Evolutionary conservation across 2,888 invertebrate genomes (phyloP).

Genomic region (Synanthedon andrenaeformis): DNA sequence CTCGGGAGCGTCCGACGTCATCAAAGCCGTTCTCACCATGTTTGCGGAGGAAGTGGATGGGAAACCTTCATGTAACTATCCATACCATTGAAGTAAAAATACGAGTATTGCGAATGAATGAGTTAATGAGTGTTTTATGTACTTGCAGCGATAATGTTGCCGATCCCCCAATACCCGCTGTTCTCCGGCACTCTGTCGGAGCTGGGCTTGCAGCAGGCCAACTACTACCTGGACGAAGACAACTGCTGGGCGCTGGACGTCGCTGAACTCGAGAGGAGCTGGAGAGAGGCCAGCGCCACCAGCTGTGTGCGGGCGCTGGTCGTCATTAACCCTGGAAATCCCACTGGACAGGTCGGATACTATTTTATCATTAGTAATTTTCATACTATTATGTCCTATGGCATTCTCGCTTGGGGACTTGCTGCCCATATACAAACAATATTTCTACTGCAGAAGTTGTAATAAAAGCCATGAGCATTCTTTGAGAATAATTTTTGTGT

Average conservation of each 20-base stretch:
- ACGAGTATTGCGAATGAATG: too few relatives aligned
- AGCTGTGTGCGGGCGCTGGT: slow-evolving; percentile 86
- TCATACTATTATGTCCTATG: neutral
- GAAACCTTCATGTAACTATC: slow-evolving; percentile 60
- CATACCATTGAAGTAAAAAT: neutral
- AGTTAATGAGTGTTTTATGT: too few relatives aligned
- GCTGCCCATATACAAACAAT: neutral
- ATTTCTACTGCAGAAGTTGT: neutral
- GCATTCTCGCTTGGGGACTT: neutral
- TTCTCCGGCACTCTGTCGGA: slow-evolving; percentile 95
- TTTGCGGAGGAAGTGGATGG: slow-evolving; percentile 66
- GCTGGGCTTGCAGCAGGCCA: slow-evolving; percentile 83
- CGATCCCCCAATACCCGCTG: slow-evolving; percentile 97
- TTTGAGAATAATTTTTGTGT: too few relatives aligned
- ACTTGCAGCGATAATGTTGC: slow-evolving; percentile 86
- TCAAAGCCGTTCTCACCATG: slow-evolving; percentile 84
- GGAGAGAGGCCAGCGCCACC: slow-evolving; percentile 69
- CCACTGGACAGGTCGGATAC: slow-evolving; percentile 83
- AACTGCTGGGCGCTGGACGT: slow-evolving; percentile 86
- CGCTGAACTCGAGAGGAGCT: slow-evolving; percentile 80
- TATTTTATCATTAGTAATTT: neutral
- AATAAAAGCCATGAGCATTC: neutral
- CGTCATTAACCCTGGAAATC: slow-evolving; percentile 98
- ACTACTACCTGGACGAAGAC: slow-evolving; percentile 90
- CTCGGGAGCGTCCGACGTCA: slow-evolving; percentile 92